Percentiles rank a stretch among this genome's conserved stretches.
These are phyloP conservation scores for Columba guinea DNA, from an alignment of 2,797 vertebrate species.

Conservation along the genomic window DNA sequence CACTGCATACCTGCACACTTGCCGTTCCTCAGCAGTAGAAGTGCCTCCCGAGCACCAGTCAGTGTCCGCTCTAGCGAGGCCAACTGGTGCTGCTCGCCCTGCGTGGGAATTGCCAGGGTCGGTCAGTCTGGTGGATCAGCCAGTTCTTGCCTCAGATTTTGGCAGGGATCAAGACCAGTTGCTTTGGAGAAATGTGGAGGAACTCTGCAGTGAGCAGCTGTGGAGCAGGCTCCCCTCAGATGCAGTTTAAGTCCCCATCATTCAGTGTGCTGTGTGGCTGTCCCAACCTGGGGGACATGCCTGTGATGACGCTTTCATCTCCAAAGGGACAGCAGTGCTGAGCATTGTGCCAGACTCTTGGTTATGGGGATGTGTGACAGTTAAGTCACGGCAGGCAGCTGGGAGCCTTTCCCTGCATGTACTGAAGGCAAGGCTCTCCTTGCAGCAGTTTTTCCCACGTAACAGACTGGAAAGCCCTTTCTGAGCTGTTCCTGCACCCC, in stretches of 20 bases:
- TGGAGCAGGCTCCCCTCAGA: background rate
- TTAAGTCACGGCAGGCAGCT: background rate
- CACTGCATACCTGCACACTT: slow-evolving; percentile 50
- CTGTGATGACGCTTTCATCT: background rate
- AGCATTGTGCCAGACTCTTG: background rate
- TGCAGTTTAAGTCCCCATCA: background rate
- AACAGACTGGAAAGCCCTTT: background rate
- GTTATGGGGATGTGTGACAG: background rate
- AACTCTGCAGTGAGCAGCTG: fast-evolving
- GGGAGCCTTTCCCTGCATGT: background rate
- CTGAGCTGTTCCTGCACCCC: background rate
- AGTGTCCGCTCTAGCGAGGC: background rate
- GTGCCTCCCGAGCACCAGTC: slow-evolving; percentile 14
- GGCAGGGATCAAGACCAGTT: background rate
- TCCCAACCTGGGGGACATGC: background rate
- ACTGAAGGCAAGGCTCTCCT: background rate
- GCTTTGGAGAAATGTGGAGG: background rate
- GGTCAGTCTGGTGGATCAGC: background rate
- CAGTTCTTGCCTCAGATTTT: background rate
- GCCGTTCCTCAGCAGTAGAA: slow-evolving; percentile 56
- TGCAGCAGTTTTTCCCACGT: fast-evolving
- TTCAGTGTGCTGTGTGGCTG: background rate
- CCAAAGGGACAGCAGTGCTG: background rate
- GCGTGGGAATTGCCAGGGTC: fast-evolving
- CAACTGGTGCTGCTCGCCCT: background rate